Percentiles rank a stretch among this genome's conserved stretches.
These are phyloP conservation scores for Megaptera novaeangliae DNA, from an alignment of 2,113 vertebrate genomes.

Conservation along the genomic window DNA sequence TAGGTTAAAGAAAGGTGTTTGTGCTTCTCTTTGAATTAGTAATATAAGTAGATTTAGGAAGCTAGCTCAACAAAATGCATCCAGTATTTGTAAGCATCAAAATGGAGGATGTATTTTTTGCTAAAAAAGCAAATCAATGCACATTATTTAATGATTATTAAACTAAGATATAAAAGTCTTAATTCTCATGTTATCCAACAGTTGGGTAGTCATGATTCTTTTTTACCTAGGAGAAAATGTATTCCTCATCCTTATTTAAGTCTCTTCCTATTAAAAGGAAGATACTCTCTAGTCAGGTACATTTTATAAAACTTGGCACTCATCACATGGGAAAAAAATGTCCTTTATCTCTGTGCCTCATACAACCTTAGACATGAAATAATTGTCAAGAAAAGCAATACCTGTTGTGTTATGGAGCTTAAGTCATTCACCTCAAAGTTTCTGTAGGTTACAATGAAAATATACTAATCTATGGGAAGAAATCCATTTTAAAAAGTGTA, in stretches of 20 bases:
- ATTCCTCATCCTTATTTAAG: not conserved
- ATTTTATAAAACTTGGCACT: conserved; percentile 6
- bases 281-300: not conserved
- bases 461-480: conserved; percentile 10
- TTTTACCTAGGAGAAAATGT: not conserved
- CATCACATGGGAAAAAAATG: not conserved
- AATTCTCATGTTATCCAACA: not conserved
- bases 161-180: not conserved
- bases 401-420: not conserved
- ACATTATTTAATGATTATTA: not conserved
- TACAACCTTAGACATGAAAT: not conserved
- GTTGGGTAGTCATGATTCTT: not conserved
- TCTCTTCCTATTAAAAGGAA: not conserved
- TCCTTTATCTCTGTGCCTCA: not conserved
- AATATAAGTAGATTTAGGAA: not conserved
- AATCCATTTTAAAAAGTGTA: conserved; percentile 21
- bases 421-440: conserved; percentile 15
- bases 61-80: not conserved
- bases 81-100: not conserved
- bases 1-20: conserved; percentile 10
- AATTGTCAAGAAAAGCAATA: not conserved
- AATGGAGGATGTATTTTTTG: not conserved
- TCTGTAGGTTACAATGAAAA: not conserved
- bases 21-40: conserved; percentile 41
- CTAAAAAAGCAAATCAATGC: not conserved